These are phyloP conservation scores for Pseudomyrmex concolor DNA, from an alignment of 1,140 invertebrate genomes.

Conservation along the genomic window DNA sequence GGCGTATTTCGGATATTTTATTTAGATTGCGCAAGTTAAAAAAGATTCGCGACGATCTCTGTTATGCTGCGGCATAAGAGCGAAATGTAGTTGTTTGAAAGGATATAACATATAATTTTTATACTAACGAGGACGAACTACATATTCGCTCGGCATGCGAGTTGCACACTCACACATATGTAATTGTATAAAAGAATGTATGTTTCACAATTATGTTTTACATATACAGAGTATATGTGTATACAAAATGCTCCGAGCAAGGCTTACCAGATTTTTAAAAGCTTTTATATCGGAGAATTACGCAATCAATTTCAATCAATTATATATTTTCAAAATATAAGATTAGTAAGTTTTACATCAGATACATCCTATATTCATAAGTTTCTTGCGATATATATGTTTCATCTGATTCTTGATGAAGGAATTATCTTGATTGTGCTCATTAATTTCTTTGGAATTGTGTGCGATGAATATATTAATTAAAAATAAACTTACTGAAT, in stretches of 20 bases:
- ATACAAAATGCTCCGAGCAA: too few relatives aligned
- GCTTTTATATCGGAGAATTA: too few relatives aligned
- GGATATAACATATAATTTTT: conserved; percentile 70
- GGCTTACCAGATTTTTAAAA: too few relatives aligned
- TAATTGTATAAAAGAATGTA: conserved; percentile 43
- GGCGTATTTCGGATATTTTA: conserved; percentile 5
- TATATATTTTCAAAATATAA: conserved; percentile 8
- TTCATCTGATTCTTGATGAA: neutral
- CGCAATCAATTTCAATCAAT: neutral
- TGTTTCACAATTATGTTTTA: conserved; percentile 18
- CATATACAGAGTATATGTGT: neutral
- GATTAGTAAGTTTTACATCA: neutral
- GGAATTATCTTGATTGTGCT: too few relatives aligned
- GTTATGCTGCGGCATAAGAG: conserved; percentile 42
- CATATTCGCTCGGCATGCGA: conserved; percentile 4
- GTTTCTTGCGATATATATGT: conserved; percentile 12
- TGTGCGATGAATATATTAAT: too few relatives aligned
- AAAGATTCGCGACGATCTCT: conserved; percentile 63
- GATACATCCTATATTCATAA: neutral
- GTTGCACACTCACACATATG: conserved; percentile 54
- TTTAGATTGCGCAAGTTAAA: conserved; percentile 65
- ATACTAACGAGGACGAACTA: conserved; percentile 60
- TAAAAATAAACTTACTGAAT: too few relatives aligned
- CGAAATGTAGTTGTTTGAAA: conserved; percentile 71
- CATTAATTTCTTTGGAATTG: too few relatives aligned